A percentile compares a stretch with the other conserved stretches of the same genome.
Conservation (phyloP, 1,140 invertebrate species). For the Atta colombica region DNA sequence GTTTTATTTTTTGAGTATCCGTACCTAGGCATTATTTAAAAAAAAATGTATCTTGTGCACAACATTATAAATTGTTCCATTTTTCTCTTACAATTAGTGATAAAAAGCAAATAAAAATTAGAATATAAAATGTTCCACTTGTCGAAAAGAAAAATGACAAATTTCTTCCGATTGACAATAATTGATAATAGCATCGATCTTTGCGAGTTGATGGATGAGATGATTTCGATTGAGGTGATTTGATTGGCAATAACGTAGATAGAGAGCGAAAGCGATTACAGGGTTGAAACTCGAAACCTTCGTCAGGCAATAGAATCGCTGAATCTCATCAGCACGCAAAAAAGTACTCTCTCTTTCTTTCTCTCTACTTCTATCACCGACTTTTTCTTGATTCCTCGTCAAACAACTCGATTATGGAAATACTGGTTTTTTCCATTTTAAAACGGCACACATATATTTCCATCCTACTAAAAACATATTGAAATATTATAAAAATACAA, state of each 20-base stretch:
- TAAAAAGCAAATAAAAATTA: neutral
- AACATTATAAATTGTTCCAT: no score
- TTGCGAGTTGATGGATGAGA: neutral
- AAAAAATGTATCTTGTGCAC: no score
- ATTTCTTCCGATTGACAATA: neutral
- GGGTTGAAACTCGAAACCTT: neutral
- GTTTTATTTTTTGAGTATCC: no score
- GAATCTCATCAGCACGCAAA: conserved; percentile 27
- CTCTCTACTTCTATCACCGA: neutral
- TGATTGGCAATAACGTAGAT: conserved; percentile 47
- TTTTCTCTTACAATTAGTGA: no score
- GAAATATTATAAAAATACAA: neutral
- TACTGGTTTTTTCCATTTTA: neutral
- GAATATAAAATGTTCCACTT: neutral
- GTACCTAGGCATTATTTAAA: no score
- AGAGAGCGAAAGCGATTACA: conserved; percentile 32
- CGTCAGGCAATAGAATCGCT: neutral
- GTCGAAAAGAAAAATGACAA: neutral
- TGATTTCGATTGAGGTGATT: neutral
- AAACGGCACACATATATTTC: neutral
- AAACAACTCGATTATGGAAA: conserved; percentile 19
- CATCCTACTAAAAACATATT: neutral
- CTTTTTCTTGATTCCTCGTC: conserved; percentile 1
- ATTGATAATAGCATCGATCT: neutral
- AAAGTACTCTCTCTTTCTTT: conserved; percentile 7